A percentile compares a stretch with the other conserved stretches of the same genome.
These are phyloP conservation scores for Drosophila subsilvestris DNA, from an alignment of 2,888 invertebrate genomes.

Conservation along the genomic window DNA sequence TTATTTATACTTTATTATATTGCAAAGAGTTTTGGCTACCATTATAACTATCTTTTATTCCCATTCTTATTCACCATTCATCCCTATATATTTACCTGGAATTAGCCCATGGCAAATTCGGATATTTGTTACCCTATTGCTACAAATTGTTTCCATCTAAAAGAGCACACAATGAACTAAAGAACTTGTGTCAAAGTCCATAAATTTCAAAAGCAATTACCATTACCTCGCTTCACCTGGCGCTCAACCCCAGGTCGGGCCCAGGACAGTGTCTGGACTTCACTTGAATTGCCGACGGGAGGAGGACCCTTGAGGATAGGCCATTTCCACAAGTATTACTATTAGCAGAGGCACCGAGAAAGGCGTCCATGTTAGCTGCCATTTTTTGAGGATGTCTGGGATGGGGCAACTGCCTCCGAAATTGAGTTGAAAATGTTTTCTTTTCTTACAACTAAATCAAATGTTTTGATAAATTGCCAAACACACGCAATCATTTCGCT, in stretches of 20 bases:
- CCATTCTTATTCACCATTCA: no score
- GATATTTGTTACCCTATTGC: background rate
- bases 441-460: constrained; percentile 75
- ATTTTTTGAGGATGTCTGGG: constrained; percentile 26
- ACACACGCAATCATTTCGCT: constrained; percentile 65
- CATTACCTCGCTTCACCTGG: constrained; percentile 18
- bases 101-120: background rate
- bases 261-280: constrained; percentile 6
- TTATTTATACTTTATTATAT: no score
- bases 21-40: no score
- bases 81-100: background rate
- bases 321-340: constrained; percentile 18
- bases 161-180: constrained; percentile 4
- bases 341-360: background rate
- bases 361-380: constrained; percentile 38
- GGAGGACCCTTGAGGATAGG: constrained; percentile 10
- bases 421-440: constrained; percentile 63
- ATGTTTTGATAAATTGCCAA: constrained; percentile 74
- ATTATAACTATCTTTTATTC: background rate
- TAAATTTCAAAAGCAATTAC: constrained; percentile 39
- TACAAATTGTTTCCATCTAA: background rate
- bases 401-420: constrained; percentile 20
- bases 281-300: constrained; percentile 15
- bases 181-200: constrained; percentile 12
- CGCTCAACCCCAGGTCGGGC: background rate